Evolutionary conservation across 2,797 vertebrate genomes (phyloP), one percentile per base, ranked within the genome.

Genomic region (Phalloptychus januarius): DNA sequence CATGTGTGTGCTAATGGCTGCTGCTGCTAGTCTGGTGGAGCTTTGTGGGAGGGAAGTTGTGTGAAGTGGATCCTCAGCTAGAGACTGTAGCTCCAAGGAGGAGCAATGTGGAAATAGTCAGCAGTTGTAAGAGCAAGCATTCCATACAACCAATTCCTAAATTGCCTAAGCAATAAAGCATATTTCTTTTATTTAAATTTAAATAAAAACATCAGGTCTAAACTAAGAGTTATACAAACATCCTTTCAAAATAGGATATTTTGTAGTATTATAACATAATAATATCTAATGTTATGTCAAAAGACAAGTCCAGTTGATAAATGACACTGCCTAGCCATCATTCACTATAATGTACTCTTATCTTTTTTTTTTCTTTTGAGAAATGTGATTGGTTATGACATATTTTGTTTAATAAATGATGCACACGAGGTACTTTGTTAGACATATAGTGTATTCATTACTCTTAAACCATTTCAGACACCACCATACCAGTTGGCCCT

Each of bases 401-500:
- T 63, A 13, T 77, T 71, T 78, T 74, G n/a, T 46, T 42, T 45
- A 15, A 40, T 61, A 20, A 54, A 81, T 76, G 33, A 25, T 42
- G 44, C 48, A 33, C 18, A 50, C 23, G 33, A 72, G 2, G 52
- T 72, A 13, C 11, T 16, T 33, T 23, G 20, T 28, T 45, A 54
- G 31, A 78, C 72, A 42, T 31, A 79, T 38, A 20, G n/a, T 61
- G 33, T 69, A 65, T 71, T 36, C 45, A 38, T 79, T 36, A 69
- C 28, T 71, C 40, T 8, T 15, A 12, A 42, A 20, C 10, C 58
- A 54, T 76, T 80, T 80, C 33, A 63, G 72, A 38, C 80, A 69
- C 83, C 23, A 72, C 84, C 28, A 72, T 42, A 79, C 67, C 56
- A 69, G 45, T 74, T 65, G 40, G 67, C 31, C 36, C 61, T 58